Base-by-base conservation (phyloP, 2,797 vertebrate genomes). In the Cephalopachus bancanus region DNA sequence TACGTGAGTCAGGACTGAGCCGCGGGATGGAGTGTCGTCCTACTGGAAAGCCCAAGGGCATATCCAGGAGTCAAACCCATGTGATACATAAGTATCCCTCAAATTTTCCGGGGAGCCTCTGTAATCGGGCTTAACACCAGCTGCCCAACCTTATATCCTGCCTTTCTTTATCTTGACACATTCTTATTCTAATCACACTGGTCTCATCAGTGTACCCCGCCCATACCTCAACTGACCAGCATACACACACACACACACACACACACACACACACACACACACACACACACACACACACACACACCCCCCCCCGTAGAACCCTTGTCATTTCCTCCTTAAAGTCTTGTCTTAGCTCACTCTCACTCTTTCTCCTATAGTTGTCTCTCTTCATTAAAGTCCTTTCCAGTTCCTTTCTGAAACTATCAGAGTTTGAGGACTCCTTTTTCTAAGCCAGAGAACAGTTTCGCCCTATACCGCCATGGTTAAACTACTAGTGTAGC, bases 341-440 rank as follows among this genome's bases (percentile, higher is more conserved):
- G 11, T 57, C 62, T 76, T 53, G 7, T 37, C 37, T 37, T 37
- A 37, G 37, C n/a, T 59, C 69, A 0, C 10, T 80, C n/a, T 59
- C 69, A 0, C 10, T 80, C 19, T 89, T 53, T 69, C 22, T 60
- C n/a, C 67, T 53, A 8, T 33, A n/a, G 51, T 59, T 71, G 11
- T 81, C 44, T 74, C 24, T 86, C n/a, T 30, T 80, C 10, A 86
- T 62, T 64, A 30, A 72, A 59, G 37, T 86, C 24, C 44, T 83
- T 71, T 72, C 26, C n/a, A 84, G n/a, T 28, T 62, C 14, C 91
- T 88, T 55, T 83, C 57, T 85, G 71, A 79, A 94, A 86, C 14
- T n/a, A 10, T 5, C 12, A n/a, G 9, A 37, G 12, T 94, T 69
- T 85, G 28, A 37, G 11, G 24, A 7, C 12, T 79, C 60, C 57